phyloP scores from a whole-genome alignment of 2,797 vertebrate genomes.

The Pteronotus mesoamericanus region DNA sequence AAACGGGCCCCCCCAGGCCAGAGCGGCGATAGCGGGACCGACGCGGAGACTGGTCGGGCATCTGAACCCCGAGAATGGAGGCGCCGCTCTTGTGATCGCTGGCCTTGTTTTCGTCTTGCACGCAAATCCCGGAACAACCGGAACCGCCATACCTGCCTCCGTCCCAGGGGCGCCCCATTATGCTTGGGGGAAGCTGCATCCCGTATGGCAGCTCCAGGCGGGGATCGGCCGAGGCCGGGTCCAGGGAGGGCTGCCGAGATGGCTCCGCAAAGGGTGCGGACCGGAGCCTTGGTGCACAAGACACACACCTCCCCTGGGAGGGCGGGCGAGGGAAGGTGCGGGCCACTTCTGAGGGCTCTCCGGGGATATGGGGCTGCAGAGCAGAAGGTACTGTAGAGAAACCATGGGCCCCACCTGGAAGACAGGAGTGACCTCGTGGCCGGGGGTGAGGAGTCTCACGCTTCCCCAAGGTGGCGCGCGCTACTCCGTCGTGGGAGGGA shows the following conservation, averaged over 20 bases:
- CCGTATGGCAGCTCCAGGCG: background rate
- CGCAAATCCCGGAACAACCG: constrained; percentile 58
- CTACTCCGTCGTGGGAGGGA: constrained; percentile 29
- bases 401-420: background rate
- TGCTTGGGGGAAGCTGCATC: background rate
- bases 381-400: background rate
- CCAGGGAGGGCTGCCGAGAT: background rate
- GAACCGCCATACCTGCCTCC: constrained; percentile 51
- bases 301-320: constrained; percentile 3
- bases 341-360: background rate
- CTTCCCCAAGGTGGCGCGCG: constrained; percentile 32
- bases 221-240: background rate
- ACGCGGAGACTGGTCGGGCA: background rate
- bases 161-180: constrained; percentile 36
- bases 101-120: constrained; percentile 64
- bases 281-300: background rate
- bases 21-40: background rate
- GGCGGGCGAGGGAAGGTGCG: background rate
- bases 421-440: background rate
- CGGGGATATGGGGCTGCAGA: background rate
- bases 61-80: constrained; percentile 27
- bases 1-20: background rate
- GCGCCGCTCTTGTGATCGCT: background rate
- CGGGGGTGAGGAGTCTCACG: background rate
- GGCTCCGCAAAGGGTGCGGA: background rate